Base-by-base conservation (phyloP, 2,888 invertebrate species). In the Leptogaster cylindrica region DNA sequence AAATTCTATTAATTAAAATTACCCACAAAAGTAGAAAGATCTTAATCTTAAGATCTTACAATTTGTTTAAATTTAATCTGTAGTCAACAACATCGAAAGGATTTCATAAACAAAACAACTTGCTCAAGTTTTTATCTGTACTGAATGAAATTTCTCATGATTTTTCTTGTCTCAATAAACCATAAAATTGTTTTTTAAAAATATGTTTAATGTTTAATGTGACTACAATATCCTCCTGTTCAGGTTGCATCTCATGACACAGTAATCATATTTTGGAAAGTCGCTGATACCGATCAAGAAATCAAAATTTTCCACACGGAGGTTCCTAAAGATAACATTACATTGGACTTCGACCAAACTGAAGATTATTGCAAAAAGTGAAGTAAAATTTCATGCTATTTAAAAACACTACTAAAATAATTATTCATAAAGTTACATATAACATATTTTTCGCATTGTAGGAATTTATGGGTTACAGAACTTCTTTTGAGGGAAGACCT, bases 401-500 rank as follows among this genome's bases (percentile, higher is more conserved):
- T 12, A 12, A 23, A 36, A 52, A 1, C 28, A 2, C 28, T n/a
- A 52, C 16, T 7, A 25, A 50, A 8, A 18, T n/a, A n/a, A n/a
- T n/a, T n/a, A n/a, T n/a, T n/a, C n/a, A n/a, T n/a, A n/a, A n/a
- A n/a, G n/a, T n/a, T n/a, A n/a, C n/a, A n/a, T n/a, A n/a, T n/a
- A n/a, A n/a, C n/a, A n/a, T 14, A 31, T 8, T 20, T 44, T 28
- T n/a, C 14, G 16, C 23, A 28, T 58, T 31, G 1, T 28, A 70
- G 80, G 44, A 74, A 76, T 12, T 73, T 75, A 46, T 80, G 80
- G 80, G 69, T 73, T 33, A 74, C 77, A 6, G 69, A 73, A 14
- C 50, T 79, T 12, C 68, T 67, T 5, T 33, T 25, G 20, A 64
- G 16, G 6, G 23, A 65, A 3, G 65, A 64, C 6, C 10, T 52